Evolutionary conservation across 2,888 invertebrate genomes (phyloP).

Genomic region (Hirtodrosophila trivittata): DNA sequence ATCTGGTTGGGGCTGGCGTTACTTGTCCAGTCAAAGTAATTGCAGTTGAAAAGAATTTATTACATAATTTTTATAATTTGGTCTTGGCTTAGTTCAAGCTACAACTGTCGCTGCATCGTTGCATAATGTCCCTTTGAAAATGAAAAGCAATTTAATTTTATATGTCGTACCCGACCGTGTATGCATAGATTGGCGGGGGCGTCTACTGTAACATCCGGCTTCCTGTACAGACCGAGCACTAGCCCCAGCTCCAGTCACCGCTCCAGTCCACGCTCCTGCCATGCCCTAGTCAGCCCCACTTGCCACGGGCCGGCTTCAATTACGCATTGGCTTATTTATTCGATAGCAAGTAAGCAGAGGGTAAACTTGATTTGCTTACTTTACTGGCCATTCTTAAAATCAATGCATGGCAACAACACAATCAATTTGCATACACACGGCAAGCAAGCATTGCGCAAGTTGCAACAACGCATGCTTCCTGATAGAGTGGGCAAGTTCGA

Average conservation of each 20-base stretch:
- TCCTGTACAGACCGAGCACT: neutral
- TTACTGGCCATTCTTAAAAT: conserved; percentile 16
- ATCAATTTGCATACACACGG: conserved; percentile 59
- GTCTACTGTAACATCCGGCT: neutral
- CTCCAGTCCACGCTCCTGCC: too few relatives aligned
- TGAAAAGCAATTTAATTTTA: conserved; percentile 53
- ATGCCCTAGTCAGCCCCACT: too few relatives aligned
- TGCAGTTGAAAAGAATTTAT: conserved; percentile 27
- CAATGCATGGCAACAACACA: conserved; percentile 29
- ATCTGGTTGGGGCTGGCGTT: neutral
- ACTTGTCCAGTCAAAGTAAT: conserved; percentile 43
- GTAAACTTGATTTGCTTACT: conserved; percentile 47
- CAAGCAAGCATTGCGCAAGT: conserved; percentile 36
- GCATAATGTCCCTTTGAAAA: conserved; percentile 38
- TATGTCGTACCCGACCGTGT: too few relatives aligned
- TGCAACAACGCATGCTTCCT: conserved; percentile 7
- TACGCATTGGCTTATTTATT: conserved; percentile 40
- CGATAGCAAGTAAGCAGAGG: conserved; percentile 17
- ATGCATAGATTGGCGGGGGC: neutral
- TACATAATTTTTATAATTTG: conserved; percentile 34
- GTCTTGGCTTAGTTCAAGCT: neutral
- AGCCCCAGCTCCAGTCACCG: too few relatives aligned
- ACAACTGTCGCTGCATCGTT: conserved; percentile 20
- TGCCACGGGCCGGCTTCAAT: conserved; percentile 9
- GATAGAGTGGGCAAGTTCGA: too few relatives aligned